These are phyloP conservation scores for Molorchus minor DNA, from an alignment of 2,888 invertebrate species.

Conservation along the genomic window DNA sequence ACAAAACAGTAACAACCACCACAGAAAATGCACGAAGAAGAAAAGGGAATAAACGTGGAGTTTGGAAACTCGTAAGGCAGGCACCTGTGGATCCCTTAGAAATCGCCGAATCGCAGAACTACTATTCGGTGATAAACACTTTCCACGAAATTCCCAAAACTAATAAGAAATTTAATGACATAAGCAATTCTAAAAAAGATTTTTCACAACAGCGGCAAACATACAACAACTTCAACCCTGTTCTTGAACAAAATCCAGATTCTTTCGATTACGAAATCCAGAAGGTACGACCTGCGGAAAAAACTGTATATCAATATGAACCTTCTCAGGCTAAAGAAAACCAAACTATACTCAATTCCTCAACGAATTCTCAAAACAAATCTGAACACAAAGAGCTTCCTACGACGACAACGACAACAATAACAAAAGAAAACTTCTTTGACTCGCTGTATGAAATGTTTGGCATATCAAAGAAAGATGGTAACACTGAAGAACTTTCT, in stretches of 20 bases:
- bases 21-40: slow-evolving; percentile 44
- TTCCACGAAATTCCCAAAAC: slow-evolving; percentile 50
- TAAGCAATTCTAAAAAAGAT: neutral
- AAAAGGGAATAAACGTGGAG: slow-evolving; percentile 69
- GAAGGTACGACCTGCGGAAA: neutral
- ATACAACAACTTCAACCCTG: slow-evolving; percentile 27
- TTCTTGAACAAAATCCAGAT: slow-evolving; percentile 25
- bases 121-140: slow-evolving; percentile 61
- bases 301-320: neutral
- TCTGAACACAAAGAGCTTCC: neutral
- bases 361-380: neutral
- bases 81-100: slow-evolving; percentile 75
- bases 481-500: slow-evolving; percentile 27
- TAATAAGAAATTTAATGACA: slow-evolving; percentile 5
- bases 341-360: neutral
- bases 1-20: slow-evolving; percentile 31
- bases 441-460: slow-evolving; percentile 59
- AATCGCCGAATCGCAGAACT: slow-evolving; percentile 82
- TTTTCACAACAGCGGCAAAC: neutral
- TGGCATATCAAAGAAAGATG: slow-evolving; percentile 49
- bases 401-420: slow-evolving; percentile 24
- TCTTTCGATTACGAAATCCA: slow-evolving; percentile 18
- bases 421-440: slow-evolving; percentile 50
- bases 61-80: slow-evolving; percentile 78
- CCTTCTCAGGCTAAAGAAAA: neutral